A percentile compares a stretch with the other conserved stretches of the same genome.
Conservation (phyloP, 2,888 invertebrate species). For the Clunio marinus region DNA sequence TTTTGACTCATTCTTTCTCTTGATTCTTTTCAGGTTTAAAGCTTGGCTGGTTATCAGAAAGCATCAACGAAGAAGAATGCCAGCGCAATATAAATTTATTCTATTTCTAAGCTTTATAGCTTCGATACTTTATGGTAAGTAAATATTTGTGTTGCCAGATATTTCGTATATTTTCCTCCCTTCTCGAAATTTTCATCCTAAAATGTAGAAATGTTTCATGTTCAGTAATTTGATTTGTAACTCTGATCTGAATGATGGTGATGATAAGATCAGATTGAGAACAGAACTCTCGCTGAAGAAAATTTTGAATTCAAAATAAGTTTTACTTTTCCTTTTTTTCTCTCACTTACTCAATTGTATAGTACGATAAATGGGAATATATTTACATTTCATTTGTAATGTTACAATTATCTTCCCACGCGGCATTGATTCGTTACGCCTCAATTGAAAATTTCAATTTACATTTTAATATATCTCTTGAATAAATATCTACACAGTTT, state of each 20-base stretch:
- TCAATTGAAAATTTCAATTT: slow-evolving; percentile 22
- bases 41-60: slow-evolving; percentile 12
- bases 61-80: slow-evolving; percentile 26
- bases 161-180: neutral
- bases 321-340: too few species aligned
- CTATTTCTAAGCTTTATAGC: slow-evolving; percentile 26
- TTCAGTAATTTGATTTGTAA: slow-evolving; percentile 28
- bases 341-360: too few species aligned
- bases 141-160: slow-evolving; percentile 13
- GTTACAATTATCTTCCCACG: slow-evolving; percentile 21
- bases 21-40: slow-evolving; percentile 6
- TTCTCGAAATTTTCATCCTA: too few species aligned
- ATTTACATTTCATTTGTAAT: slow-evolving; percentile 30
- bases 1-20: neutral
- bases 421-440: slow-evolving; percentile 11
- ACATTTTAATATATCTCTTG: neutral
- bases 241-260: neutral
- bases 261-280: neutral
- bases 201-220: too few species aligned
- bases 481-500: neutral
- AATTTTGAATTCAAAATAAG: neutral
- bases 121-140: slow-evolving; percentile 33
- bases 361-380: slow-evolving; percentile 19
- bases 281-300: too few species aligned
- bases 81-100: slow-evolving; percentile 25